Evolutionary conservation across 2,797 vertebrate species (phyloP), one percentile per base, ranked within the genome.

Genomic region (Petrocephalus schoutedeni): DNA sequence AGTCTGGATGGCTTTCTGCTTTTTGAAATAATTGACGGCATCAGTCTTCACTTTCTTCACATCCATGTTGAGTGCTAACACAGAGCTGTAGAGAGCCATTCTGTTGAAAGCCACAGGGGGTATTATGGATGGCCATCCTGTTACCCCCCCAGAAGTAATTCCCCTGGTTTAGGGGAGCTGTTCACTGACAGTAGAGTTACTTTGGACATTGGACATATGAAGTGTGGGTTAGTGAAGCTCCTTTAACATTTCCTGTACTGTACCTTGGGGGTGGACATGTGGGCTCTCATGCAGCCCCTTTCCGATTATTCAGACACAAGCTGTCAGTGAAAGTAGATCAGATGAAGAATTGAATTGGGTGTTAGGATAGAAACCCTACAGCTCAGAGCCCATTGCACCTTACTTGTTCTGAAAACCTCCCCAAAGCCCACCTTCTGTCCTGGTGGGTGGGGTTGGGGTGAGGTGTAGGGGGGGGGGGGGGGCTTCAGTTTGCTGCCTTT

Each of bases 401-500:
- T 45, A 16, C 71, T 45, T 77, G 36, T n/a, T 77, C 32, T 14
- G 36, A 45, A 45, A 77, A 45, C 6, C 71, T 77, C 36, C 71
- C 71, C 36, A 77, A 45, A 3, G 32, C 36, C 71, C 36, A 45
- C 71, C 2, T 77, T 41, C 36, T 36, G n/a, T 51, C n/a, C 49
- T 28, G 45, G 8, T 83, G n/a, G 80, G 9, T 19, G 49, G 7
- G 16, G 41, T 16, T 49, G 21, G 49, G 49, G 7, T 14, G 41
- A 8, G 45, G 74, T 19, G 74, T 10, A 28, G 28, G 28, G 45
- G 77, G n/a, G 45, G 19, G 2, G 16, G 41, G 7, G n/a, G 74
- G 16, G 41, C 93, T 93, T 95, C 94, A 94, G 94, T 95, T 95
- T 95, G 95, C 93, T 94, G 93, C 90, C 89, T 91, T 94, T 92